phyloP scores from a whole-genome alignment of 2,113 vertebrate species.

The Balaenoptera acutorostrata region DNA sequence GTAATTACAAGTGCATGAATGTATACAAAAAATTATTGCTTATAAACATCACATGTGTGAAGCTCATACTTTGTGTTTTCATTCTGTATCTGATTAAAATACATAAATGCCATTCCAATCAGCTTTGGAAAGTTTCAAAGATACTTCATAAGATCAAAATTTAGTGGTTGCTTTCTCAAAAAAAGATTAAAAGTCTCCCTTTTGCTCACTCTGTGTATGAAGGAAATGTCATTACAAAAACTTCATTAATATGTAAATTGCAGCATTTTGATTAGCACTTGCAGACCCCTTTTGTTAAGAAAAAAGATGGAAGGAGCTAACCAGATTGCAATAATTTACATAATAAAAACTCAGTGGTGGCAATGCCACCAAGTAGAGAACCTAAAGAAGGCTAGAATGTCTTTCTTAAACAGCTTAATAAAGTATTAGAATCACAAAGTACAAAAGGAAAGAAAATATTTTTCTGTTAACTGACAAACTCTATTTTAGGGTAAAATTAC shows the following conservation, averaged over 20 bases:
- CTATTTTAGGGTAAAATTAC: constrained; percentile 43
- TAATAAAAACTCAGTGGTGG: constrained; percentile 85
- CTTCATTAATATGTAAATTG: constrained; percentile 90
- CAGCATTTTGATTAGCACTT: constrained; percentile 87
- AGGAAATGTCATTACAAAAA: constrained; percentile 83
- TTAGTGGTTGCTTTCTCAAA: constrained; percentile 56
- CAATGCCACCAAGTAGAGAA: constrained; percentile 74
- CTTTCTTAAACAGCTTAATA: constrained; percentile 75
- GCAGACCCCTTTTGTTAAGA: constrained; percentile 83
- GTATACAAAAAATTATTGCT: constrained; percentile 60
- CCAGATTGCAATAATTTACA: constrained; percentile 87
- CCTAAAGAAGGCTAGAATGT: constrained; percentile 70
- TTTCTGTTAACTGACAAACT: constrained; percentile 74
- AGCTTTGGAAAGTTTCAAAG: constrained; percentile 63
- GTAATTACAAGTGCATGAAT: constrained; percentile 56
- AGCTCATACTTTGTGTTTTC: not conserved
- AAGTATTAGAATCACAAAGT: constrained; percentile 59
- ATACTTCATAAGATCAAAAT: constrained; percentile 70
- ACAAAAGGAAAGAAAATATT: constrained; percentile 77
- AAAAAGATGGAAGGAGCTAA: constrained; percentile 82
- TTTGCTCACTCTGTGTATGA: constrained; percentile 76
- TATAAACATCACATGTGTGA: constrained; percentile 30
- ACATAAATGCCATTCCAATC: not conserved
- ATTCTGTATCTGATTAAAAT: constrained; percentile 29
- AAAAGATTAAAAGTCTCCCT: constrained; percentile 74